Evolutionary conservation across 2,888 invertebrate species (phyloP), one percentile per base, ranked within the genome.

Genomic region (Luperina nickerlii): DNA sequence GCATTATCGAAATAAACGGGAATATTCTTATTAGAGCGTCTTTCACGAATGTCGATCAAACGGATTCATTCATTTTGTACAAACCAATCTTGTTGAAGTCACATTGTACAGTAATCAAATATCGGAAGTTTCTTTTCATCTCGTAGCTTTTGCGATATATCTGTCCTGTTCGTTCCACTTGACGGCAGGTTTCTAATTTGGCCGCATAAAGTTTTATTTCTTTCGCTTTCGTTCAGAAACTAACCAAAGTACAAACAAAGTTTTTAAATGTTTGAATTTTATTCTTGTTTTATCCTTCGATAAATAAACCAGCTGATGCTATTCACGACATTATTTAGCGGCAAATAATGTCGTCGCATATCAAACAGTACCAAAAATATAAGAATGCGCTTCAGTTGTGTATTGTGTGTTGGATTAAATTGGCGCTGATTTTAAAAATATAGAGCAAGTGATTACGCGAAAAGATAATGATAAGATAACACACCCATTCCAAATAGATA

Each of bases 381-480:
- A 69, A 84, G 42, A 77, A 81, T 71, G 81, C 74, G 62, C 8
- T 48, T 51, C 66, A 65, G 67, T 70, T 63, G 82, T 72, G 69
- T 76, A 65, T 65, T 65, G 54, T 72, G 73, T 72, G 73, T 68
- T 66, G 68, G 51, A 83, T 69, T 86, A 84, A 78, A 81, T 86
- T 92, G 94, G 96, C 96, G 96, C 93, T 91, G 90, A 93, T 93
- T 96, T 96, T 90, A 92, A 95, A 95, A 92, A 95, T 94, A 90
- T 95, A 92, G 96, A 94, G 91, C 96, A 94, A 91, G 91, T 92
- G 96, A 96, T 96, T 96, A 95, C 92, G 87, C 90, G 89, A 90
- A 92, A 91, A 92, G 95, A 95, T 96, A 92, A 93, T 95, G 96
- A 96, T 96, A 96, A 96, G 96, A 96, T 96, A 96, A 95, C 95